A percentile compares a stretch with the other conserved stretches of the same genome.
phyloP scores from a whole-genome alignment of 2,113 vertebrate species.

The Vanacampus margaritifer region DNA sequence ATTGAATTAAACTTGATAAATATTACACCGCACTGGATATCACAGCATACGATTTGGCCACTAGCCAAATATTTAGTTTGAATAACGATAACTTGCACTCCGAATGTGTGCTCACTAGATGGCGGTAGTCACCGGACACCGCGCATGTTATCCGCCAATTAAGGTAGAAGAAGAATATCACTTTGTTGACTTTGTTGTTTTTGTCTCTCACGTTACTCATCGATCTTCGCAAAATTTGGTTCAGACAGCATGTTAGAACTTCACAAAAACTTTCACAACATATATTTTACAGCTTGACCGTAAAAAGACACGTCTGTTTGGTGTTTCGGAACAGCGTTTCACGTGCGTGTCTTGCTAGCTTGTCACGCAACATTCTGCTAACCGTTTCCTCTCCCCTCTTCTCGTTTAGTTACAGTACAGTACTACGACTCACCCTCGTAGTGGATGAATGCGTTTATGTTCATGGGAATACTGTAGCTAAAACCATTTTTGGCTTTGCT shows the following conservation, averaged over 20 bases:
- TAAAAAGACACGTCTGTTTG: not conserved
- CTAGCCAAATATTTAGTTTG: no score
- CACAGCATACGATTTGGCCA: no score
- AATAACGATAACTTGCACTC: no score
- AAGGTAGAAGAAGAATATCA: not conserved
- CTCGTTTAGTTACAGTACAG: not conserved
- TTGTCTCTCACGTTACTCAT: no score
- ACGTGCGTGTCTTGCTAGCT: conserved; percentile 20
- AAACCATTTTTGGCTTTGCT: not conserved
- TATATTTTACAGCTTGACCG: not conserved
- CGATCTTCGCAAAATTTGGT: conserved; percentile 14
- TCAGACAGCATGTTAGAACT: conserved; percentile 5
- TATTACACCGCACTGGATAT: not conserved
- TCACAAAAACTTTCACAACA: not conserved
- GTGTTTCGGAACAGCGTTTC: not conserved
- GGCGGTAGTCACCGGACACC: not conserved
- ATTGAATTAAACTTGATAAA: not conserved
- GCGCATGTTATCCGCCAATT: not conserved
- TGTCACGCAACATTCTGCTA: not conserved
- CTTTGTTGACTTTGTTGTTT: not conserved
- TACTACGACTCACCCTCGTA: not conserved
- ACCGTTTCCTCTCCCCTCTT: not conserved
- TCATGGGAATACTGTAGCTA: not conserved
- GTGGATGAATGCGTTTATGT: not conserved
- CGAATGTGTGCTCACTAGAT: conserved; percentile 18